Conservation (phyloP, 2,113 vertebrate genomes). For the Marmota monax region DNA sequence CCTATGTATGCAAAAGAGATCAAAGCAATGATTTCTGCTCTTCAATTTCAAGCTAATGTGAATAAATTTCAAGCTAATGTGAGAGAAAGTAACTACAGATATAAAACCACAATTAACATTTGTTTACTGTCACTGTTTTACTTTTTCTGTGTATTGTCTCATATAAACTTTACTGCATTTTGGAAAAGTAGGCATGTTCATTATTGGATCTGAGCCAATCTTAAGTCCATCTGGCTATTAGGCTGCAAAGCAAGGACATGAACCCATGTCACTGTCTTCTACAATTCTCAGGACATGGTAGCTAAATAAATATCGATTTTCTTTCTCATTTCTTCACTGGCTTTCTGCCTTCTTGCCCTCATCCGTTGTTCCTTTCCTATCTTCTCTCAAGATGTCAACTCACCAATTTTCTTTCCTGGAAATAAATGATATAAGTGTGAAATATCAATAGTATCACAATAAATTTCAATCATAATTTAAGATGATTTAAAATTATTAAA, state of each 20-base stretch:
- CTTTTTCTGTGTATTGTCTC: slow-evolving; percentile 39
- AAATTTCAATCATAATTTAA: slow-evolving; percentile 24
- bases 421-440: background rate
- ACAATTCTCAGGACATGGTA: slow-evolving; percentile 18
- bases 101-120: slow-evolving; percentile 61
- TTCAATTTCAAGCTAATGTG: slow-evolving; percentile 1
- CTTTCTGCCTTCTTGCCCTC: slow-evolving; percentile 28
- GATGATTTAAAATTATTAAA: background rate
- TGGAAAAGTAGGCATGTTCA: slow-evolving; percentile 39
- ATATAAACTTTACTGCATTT: slow-evolving; percentile 33
- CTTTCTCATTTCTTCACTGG: slow-evolving; percentile 49
- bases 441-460: background rate
- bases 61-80: slow-evolving; percentile 8
- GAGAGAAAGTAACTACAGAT: background rate
- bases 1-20: background rate
- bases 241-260: slow-evolving; percentile 54
- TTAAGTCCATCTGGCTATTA: slow-evolving; percentile 4
- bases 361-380: background rate
- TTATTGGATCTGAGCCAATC: background rate
- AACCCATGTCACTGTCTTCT: slow-evolving; percentile 55
- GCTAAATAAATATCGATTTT: slow-evolving; percentile 71
- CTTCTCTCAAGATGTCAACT: slow-evolving; percentile 32
- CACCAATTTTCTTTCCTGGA: background rate
- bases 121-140: slow-evolving; percentile 38
- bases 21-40: background rate